phyloP scores from a whole-genome alignment of 2,113 vertebrate genomes.

The cattle (Bos taurus) region DNA sequence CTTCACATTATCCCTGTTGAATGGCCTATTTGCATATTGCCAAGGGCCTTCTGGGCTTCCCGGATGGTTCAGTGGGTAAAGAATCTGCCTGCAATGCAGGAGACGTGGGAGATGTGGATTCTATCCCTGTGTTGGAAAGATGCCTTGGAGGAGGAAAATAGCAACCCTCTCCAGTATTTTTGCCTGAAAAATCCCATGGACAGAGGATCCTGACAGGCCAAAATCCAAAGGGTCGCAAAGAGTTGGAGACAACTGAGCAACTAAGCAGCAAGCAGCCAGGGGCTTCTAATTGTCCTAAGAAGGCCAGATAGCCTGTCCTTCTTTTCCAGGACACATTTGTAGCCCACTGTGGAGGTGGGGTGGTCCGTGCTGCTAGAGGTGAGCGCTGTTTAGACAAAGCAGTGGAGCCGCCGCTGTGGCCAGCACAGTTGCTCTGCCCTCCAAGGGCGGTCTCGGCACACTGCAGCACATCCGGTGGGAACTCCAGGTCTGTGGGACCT shows the following conservation, averaged over 20 bases:
- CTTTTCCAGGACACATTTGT: slow-evolving; percentile 9
- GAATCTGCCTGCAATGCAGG: not conserved
- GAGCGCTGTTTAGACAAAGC: not conserved
- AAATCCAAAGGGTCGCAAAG: not conserved
- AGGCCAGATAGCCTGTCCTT: not conserved
- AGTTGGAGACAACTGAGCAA: not conserved
- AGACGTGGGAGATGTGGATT: not conserved
- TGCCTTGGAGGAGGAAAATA: not conserved
- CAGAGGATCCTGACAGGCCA: not conserved
- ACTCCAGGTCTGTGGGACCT: not conserved
- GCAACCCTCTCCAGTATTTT: not conserved
- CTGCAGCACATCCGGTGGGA: not conserved
- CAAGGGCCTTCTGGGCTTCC: not conserved
- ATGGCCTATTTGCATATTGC: not conserved
- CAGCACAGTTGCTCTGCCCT: not conserved
- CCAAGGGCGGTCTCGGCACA: not conserved
- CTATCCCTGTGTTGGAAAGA: not conserved
- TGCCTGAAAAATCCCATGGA: not conserved
- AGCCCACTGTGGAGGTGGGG: not conserved
- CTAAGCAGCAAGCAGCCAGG: not conserved
- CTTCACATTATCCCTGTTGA: not conserved
- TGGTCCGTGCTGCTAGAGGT: not conserved
- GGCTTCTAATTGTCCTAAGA: slow-evolving; percentile 35
- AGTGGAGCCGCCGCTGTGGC: not conserved
- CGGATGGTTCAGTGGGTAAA: not conserved